Evolutionary conservation across 2,113 vertebrate species (phyloP).

Genomic region (Mus spicilegus): DNA sequence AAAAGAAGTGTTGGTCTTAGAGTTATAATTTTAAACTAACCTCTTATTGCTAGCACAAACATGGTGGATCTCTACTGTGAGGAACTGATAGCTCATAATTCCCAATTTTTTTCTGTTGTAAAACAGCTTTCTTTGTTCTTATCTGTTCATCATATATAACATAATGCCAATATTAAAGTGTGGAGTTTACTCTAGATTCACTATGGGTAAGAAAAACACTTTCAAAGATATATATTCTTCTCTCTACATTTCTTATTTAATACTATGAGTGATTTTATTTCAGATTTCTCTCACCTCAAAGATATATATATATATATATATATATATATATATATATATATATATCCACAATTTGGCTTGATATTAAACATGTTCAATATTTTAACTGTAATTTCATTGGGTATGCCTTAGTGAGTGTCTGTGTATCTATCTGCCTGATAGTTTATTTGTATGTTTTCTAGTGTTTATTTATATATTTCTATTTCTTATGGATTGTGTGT

Average conservation of each 20-base stretch:
- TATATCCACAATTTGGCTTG: too few species aligned
- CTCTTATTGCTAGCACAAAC: not conserved
- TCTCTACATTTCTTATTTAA: not conserved
- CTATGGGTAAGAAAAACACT: not conserved
- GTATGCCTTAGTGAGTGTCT: too few species aligned
- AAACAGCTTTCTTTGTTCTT: not conserved
- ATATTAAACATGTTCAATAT: too few species aligned
- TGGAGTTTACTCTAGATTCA: not conserved
- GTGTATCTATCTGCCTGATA: too few species aligned
- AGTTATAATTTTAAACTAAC: not conserved
- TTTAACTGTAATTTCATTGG: too few species aligned
- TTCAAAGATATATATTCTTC: not conserved
- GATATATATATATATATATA: not conserved
- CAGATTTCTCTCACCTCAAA: not conserved
- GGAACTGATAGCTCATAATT: not conserved
- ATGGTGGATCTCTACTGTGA: not conserved
- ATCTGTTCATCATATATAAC: not conserved
- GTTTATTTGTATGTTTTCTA: too few species aligned
- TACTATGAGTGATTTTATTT: not conserved
- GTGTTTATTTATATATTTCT: too few species aligned
- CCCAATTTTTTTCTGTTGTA: not conserved
- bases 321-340: too few species aligned
- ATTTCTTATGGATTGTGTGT: too few species aligned
- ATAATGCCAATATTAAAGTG: not conserved
- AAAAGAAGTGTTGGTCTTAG: not conserved